Base-by-base conservation (phyloP, 2,113 vertebrate genomes). In the Hyperoodon ampullatus region DNA sequence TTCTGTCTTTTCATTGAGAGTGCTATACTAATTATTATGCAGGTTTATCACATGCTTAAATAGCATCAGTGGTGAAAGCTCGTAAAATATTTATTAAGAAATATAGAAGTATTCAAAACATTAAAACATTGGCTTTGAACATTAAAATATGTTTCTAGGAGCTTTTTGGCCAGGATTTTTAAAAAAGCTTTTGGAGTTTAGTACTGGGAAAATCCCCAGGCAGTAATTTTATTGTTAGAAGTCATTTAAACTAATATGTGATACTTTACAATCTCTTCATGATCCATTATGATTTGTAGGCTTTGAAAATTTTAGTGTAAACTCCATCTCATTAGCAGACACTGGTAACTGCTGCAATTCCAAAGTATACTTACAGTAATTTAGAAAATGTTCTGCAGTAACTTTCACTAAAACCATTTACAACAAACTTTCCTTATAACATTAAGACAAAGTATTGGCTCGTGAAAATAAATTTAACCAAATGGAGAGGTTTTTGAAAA, bases 21-120 rank as follows among this genome's bases (percentile, higher is more conserved):
- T 88, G 71, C 5, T 82, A 72, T 70, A 96, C 82, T 98, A 97
- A 98, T 98, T 97, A 96, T 92, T 78, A 97, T 98, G 88, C 88
- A 94, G 80, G 44, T 88, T 97, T 98, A 97, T 97, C 93, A 91
- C 90, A 87, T 96, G 68, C 97, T 98, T 98, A 98, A 98, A 97
- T 91, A 97, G 74, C 23, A 97, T 98, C 89, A 90, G 28, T 90
- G 70, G 18, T 96, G 30, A 96, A 97, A 93, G 55, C 80, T 97
- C 63, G 98, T 98, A 96, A 96, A 98, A 96, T 98, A 98, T 98
- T 98, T 98, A 98, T 97, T 98, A 95, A 98, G 96, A 98, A 96
- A 97, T 97, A 47, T 58, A 90, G 28, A 98, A 97, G n/a, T 93
- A 97, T 21, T 85, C 70, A 94, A 96, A 86, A 92, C 87, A 95